Base-by-base conservation (phyloP, 2,797 vertebrate genomes). In the Pseudopleuronectes americanus region DNA sequence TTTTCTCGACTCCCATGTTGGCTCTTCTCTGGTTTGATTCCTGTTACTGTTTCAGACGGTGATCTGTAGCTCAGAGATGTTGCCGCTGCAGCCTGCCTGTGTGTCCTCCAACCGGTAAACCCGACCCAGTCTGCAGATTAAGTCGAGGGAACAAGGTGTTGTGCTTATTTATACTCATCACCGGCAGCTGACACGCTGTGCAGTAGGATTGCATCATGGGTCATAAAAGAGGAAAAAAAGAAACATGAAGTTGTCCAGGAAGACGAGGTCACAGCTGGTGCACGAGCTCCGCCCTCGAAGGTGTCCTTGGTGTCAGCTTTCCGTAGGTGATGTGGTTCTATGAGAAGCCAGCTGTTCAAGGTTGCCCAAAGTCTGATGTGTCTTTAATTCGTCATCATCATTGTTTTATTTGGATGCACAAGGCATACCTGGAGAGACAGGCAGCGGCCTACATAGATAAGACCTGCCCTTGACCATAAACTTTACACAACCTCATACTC, bases 1-100 rank as follows among this genome's bases (percentile, higher is more conserved):
- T 64, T 73, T 90, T 91, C 65, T 94, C 90, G 6, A 66, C 57
- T 14, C 61, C 76, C 90, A 90, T 91, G 13, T 17, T 23, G 19
- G 5, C 3, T 19, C 17, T 21, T 2, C 19, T n/a, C 5, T 14
- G 28, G 5, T 6, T 14, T 16, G 19, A 8, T n/a, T 57, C 33
- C 16, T 13, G 16, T 13, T n/a, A 13, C 19, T 48, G 54, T 19
- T 41, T n/a, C n/a, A 14, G 33, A 17, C 19, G 0, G 23, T 14
- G 13, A 8, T 61, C 13, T 16, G 1, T 8, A 7, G 17, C 19
- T 28, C 51, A 13, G 16, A 45, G 63, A 21, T 23, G 14, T 48
- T 19, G 12, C 3, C 8, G 9, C 16, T 19, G 9, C 36, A 12
- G 19, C 47, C 26, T 31, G 28, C 24, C 47, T 6, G 47, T 36